Conservation (phyloP, 53 echinoderm and acorn worm species). For the Stichopus horrens region DNA sequence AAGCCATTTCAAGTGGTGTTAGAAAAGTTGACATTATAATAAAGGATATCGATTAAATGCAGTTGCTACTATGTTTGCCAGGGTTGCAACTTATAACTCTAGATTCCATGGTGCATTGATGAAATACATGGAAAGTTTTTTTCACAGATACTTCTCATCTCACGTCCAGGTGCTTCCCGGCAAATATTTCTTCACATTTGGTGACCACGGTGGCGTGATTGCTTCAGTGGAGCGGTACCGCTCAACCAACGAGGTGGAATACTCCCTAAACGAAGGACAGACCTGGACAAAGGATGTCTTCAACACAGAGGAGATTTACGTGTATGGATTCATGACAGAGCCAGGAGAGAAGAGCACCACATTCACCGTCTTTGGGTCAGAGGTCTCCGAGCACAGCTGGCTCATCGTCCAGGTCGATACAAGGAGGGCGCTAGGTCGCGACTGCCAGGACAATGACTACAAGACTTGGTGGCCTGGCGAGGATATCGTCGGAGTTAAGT, state of each 20-base stretch:
- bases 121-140: too few relatives aligned
- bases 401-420: slow-evolving; percentile 81
- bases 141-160: too few relatives aligned
- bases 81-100: too few relatives aligned
- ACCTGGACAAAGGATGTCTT: slow-evolving; percentile 70
- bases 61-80: too few relatives aligned
- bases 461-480: slow-evolving; percentile 96
- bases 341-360: slow-evolving; percentile 79
- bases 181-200: slow-evolving; percentile 79
- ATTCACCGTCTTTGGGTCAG: slow-evolving; percentile 92
- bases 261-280: slow-evolving; percentile 80
- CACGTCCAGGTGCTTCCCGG: slow-evolving; percentile 62
- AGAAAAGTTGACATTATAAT: too few relatives aligned
- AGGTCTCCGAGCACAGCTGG: slow-evolving; percentile 74
- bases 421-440: slow-evolving; percentile 52
- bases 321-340: slow-evolving; percentile 96
- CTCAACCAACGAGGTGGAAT: slow-evolving; percentile 80
- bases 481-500: slow-evolving; percentile 64
- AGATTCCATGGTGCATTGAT: too few relatives aligned
- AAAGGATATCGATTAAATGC: too few relatives aligned
- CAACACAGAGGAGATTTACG: slow-evolving; percentile 61
- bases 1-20: too few relatives aligned
- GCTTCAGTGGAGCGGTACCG: slow-evolving; percentile 75
- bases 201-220: slow-evolving; percentile 89
- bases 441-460: slow-evolving; percentile 76